Evolutionary conservation across 2,113 vertebrate genomes (phyloP).

Genomic region (Pantherophis guttatus): DNA sequence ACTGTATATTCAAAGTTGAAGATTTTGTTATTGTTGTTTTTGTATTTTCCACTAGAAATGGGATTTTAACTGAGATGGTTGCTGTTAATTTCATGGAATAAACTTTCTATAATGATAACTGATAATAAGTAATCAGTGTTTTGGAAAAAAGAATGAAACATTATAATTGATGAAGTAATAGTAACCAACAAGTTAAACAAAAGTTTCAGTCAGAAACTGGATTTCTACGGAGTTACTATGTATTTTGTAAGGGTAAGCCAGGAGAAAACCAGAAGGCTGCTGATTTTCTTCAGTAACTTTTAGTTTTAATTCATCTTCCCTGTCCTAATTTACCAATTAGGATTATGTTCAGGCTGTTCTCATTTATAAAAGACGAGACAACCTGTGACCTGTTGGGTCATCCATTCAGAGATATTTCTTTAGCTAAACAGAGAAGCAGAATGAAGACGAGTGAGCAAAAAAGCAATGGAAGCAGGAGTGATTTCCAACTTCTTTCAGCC

Average conservation of each 20-base stretch:
- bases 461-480: neutral
- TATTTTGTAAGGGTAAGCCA: neutral
- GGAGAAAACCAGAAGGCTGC: neutral
- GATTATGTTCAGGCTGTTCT: neutral
- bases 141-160: neutral
- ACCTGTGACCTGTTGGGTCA: neutral
- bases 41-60: slow-evolving; percentile 6
- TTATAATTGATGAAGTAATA: neutral
- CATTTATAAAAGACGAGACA: neutral
- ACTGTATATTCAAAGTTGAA: neutral
- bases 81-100: neutral
- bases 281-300: neutral
- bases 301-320: neutral
- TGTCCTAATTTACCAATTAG: neutral
- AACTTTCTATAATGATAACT: neutral
- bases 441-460: neutral
- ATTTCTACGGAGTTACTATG: neutral
- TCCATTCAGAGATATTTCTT: neutral
- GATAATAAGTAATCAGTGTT: neutral
- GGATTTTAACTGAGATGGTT: neutral
- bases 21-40: slow-evolving; percentile 5
- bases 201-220: neutral
- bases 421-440: neutral
- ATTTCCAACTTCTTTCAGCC: neutral
- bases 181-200: neutral